Base-by-base conservation (phyloP, 2,888 invertebrate genomes). In the Coenonympha arcania region DNA sequence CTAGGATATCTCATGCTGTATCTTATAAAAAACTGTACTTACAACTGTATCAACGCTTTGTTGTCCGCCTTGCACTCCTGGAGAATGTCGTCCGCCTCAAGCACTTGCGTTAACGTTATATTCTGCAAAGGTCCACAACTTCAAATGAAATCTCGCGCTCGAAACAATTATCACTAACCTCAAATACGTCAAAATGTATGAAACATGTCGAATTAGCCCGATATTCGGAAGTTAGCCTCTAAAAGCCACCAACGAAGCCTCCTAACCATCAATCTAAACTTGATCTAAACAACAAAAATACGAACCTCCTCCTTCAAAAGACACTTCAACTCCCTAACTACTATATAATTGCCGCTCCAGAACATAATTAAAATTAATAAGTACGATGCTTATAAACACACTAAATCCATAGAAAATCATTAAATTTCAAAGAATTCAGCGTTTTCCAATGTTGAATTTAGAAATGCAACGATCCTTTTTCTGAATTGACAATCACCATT, bases 61-160 rank as follows among this genome's bases (percentile, higher is more conserved):
- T 96, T 97, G 76, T 94, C 95, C 60, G 92, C 92, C 87, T 95
- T 95, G 81, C 97, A 96, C 89, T 98, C 97, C 79, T 96, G 96
- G 63, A 98, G 89, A 71, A 98, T 93, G 82, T 97, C 96, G 73
- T 96, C 96, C 75, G 96, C 94, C 75, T 98, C 95, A 89, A 98
- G 89, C 60, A 98, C 89, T 79, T 96, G 95, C 69, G 91, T 90
- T 57, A 98, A 87, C 50, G 94, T 95, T 61, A 95, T 93, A 91
- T 95, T 93, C 96, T 98, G 82, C 52, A 90, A 89, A 57, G 18
- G 41, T 22, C 8, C 33, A 20, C 34, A 8, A 22, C n/a, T 45
- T 30, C 8, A 30, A 34, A 43, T 3, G 9, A 15, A 33, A 30
- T n/a, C 15, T 11, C n/a, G 24, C 30, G 33, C 30, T 11, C 11